Base-by-base conservation (phyloP, 2,797 vertebrate genomes). In the Myotis pilosus region DNA sequence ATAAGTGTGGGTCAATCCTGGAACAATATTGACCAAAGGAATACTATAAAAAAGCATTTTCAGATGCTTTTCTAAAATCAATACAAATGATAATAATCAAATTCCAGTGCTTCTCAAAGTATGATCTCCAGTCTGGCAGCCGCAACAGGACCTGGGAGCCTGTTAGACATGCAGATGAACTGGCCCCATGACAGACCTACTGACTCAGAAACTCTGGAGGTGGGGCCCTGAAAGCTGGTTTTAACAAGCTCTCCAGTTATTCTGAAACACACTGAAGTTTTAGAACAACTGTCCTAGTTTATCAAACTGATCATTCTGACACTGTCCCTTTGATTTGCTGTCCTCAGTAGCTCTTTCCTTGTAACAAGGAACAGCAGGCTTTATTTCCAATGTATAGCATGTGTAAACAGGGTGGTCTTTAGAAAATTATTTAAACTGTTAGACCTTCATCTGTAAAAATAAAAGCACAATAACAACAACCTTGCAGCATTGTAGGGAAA, bases 11-110 rank as follows among this genome's bases (percentile, higher is more conserved):
- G 41, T 81, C 83, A 75, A 91, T 53, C 53, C 25, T 23, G 3
- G 16, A 51, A 49, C 85, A 71, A 33, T 68, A 16, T 93, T 80
- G 3, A 71, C 78, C 49, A 51, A 75, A 80, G 23, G 8, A 3
- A 41, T 28, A 49, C 30, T 25, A 33, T 30, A 15, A 91, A 94
- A 83, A 74, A 87, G 53, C 62, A 33, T 55, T 89, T 66, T 53
- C 64, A 80, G 36, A 69, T 82, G n/a, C 28, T 92, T 79, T 87
- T 64, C 28, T 69, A 84, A 90, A 91, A 80, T 84, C 19, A 71
- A 69, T 60, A 81, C 3, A 83, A 38, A 76, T 25, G 25, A 89
- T 71, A 41, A 30, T 41, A 76, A 91, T 84, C 53, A 94, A 82
- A 71, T 72, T 68, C 19, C 38, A 76, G 23, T 51, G n/a, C 36